Evolutionary conservation across 2,888 invertebrate species (phyloP), one percentile per base, ranked within the genome.

Genomic region (Drosophila suboccidentalis): DNA sequence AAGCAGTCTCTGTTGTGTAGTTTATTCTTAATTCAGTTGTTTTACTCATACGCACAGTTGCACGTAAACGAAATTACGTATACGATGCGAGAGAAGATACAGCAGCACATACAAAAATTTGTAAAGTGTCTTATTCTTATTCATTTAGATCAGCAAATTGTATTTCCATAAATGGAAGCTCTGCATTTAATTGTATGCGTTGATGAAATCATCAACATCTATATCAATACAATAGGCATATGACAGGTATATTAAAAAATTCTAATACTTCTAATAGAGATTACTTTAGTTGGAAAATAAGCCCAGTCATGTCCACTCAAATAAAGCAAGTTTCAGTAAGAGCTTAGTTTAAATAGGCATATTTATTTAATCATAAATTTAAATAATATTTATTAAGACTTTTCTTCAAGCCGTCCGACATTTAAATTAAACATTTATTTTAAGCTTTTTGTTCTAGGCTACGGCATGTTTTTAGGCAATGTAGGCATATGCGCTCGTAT

Each of bases 361-460:
- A 49, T 10, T n/a, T 34, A 11, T 49, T 32, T 17, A 11, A 32
- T n/a, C 6, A 34, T 34, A 34, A 3, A 50, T 17, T 17, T 34
- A 57, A 13, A 41, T 26, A 15, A 22, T 22, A 19, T 36, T 46
- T 46, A 32, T 17, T 6, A 17, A 49, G 5, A 15, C 4, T 19
- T 53, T 6, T 13, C 34, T 55, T 8, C 11, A 3, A 19, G 17
- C 13, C 32, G 73, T 73, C 63, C 41, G 41, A 64, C 58, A 78
- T 78, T 84, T 86, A 83, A 77, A 87, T 88, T 88, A 82, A 72
- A 66, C 44, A 54, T 54, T 51, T 70, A 44, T 4, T 34, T n/a
- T 55, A 49, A 39, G 39, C 41, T 53, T 64, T 53, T 69, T 60
- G 57, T 32, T 55, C 22, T 44, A 39, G 61, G 50, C 43, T 63